Conservation (phyloP, 2,113 vertebrate genomes). For the Lophochroa leadbeateri region DNA sequence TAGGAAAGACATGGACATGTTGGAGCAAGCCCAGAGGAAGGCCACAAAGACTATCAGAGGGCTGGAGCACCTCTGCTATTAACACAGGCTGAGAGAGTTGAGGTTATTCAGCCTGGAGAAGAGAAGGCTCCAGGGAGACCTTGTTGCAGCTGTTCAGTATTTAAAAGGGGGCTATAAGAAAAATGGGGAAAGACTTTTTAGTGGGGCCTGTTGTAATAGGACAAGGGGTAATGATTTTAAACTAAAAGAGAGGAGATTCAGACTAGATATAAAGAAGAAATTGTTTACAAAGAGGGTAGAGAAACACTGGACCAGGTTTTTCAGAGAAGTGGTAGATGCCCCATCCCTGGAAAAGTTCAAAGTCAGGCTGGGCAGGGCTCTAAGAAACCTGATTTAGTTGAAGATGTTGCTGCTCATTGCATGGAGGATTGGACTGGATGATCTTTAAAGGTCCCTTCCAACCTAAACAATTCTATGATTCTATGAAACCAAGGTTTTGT, state of each 20-base stretch:
- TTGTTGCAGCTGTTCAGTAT: neutral
- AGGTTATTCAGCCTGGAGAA: neutral
- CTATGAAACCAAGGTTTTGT: neutral
- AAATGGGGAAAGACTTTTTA: neutral
- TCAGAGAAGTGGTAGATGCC: neutral
- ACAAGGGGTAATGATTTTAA: neutral
- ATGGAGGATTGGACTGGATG: neutral
- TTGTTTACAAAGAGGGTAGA: neutral
- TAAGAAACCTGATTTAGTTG: neutral
- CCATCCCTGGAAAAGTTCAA: neutral
- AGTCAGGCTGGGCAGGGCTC: neutral
- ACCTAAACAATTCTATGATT: neutral
- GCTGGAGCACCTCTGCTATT: neutral
- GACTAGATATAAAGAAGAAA: neutral
- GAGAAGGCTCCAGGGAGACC: neutral
- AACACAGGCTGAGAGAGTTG: neutral
- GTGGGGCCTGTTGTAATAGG: neutral
- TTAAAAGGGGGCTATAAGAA: neutral
- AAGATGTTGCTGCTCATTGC: neutral
- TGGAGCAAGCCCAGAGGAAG: accelerated
- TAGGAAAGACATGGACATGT: neutral
- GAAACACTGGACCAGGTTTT: neutral
- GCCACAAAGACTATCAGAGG: neutral
- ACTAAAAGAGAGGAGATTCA: neutral
- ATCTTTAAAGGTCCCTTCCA: neutral